These are phyloP conservation scores for Mallotus villosus DNA, from an alignment of 2,797 vertebrate genomes.

Conservation along the genomic window DNA sequence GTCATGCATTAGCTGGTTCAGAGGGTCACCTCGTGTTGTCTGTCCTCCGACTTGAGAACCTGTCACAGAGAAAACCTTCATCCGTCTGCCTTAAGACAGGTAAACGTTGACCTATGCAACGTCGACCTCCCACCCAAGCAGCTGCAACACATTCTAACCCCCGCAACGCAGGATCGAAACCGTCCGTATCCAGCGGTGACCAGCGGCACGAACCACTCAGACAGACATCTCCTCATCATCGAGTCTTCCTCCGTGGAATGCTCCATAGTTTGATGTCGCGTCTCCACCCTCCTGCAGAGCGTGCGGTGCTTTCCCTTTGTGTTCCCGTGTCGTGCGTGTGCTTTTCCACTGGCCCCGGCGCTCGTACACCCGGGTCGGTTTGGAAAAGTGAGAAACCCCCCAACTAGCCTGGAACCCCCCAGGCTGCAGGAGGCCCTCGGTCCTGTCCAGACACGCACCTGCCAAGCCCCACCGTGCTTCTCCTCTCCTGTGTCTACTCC, in stretches of 20 bases:
- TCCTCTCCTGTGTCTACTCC: conserved; percentile 52
- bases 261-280: conserved; percentile 43
- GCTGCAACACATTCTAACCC: conserved; percentile 28
- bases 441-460: conserved; percentile 74
- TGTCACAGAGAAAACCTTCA: conserved; percentile 51
- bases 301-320: conserved; percentile 70
- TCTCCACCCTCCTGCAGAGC: conserved; percentile 50
- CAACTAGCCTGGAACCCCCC: conserved; percentile 49
- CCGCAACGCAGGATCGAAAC: background rate
- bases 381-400: conserved; percentile 36
- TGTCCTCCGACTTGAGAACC: conserved; percentile 48
- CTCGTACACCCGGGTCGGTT: conserved; percentile 62
- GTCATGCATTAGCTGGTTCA: conserved; percentile 70
- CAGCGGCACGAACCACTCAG: background rate
- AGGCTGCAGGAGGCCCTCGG: conserved; percentile 66
- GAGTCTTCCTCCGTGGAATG: conserved; percentile 28
- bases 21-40: conserved; percentile 56
- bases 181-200: too few species aligned
- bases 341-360: conserved; percentile 62
- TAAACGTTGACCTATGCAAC: conserved; percentile 44
- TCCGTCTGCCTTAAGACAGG: conserved; percentile 43
- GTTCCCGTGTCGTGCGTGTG: conserved; percentile 58
- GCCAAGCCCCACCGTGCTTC: conserved; percentile 67
- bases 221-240: background rate
- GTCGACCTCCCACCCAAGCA: conserved; percentile 48